These are phyloP conservation scores for Eurytemora carolleeae DNA, from an alignment of 1,140 invertebrate species.

Conservation along the genomic window DNA sequence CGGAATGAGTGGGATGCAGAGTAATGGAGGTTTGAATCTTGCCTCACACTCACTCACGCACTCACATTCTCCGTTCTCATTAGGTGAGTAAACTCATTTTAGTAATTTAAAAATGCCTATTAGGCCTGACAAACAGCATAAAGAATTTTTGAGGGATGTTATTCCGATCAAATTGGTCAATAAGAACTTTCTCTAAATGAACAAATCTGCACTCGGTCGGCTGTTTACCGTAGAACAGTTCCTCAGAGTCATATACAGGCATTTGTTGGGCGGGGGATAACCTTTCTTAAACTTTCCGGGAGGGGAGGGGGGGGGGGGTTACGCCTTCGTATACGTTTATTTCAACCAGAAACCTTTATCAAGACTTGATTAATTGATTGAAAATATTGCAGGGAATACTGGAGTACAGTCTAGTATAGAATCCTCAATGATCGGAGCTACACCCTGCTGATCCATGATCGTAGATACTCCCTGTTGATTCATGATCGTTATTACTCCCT, in stretches of 20 bases:
- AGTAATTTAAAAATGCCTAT: not conserved
- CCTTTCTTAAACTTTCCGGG: not conserved
- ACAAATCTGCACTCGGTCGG: no score
- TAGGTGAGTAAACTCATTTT: not conserved
- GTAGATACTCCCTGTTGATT: no score
- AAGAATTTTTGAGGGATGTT: not conserved
- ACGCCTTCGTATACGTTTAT: not conserved
- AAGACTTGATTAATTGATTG: not conserved
- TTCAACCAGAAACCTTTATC: not conserved
- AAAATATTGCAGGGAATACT: not conserved
- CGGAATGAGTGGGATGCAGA: not conserved
- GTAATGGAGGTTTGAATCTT: not conserved
- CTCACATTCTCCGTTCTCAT: not conserved
- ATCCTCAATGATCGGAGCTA: not conserved
- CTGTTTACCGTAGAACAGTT: no score
- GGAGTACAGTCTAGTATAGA: not conserved
- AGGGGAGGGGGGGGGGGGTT: not conserved
- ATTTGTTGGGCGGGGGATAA: no score
- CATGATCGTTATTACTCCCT: no score
- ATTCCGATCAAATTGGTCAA: no score
- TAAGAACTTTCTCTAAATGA: no score
- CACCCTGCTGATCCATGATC: not conserved
- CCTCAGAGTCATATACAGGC: no score
- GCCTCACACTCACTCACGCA: not conserved
- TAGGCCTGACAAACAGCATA: not conserved